Evolutionary conservation across 2,888 invertebrate species (phyloP), one percentile per base, ranked within the genome.

Genomic region (Lysandra coridon): DNA sequence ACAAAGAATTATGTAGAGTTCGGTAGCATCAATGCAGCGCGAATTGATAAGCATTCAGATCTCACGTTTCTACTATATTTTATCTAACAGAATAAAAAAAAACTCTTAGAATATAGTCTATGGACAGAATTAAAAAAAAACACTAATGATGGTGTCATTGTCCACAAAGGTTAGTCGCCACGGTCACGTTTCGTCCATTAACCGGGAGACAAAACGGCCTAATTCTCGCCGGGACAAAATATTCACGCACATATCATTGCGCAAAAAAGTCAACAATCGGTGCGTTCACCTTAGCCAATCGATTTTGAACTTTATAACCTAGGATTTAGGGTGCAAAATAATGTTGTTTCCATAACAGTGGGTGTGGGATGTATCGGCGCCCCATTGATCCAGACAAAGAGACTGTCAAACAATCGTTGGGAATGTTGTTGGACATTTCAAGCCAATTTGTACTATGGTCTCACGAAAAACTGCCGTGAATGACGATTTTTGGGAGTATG

Each of bases 241-340:
- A 92, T 93, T 88, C 94, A 94, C 94, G 94, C 90, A 92, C 84
- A 85, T 93, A 92, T 94, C 94, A 93, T 94, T 94, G 93, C 94
- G 94, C 94, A 94, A 94, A 94, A 92, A 92, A 92, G 83, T 83
- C 82, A 81, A 80, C 79, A 81, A 83, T 84, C 83, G 75, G 80
- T 82, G 49, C 30, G 73, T 75, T 77, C 74, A 77, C n/a, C 33
- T 30, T 12, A 33, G 5, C n/a, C 5, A 79, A n/a, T n/a, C 33
- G 7, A 83, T 80, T 81, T 79, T 82, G 60, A 44, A 80, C 81
- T 79, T 80, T 84, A 81, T 73, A 0, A 0, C 6, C 74, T 6
- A 2, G 0, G 0, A n/a, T 37, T 80, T 74, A 69, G 79, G 69
- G 0, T 7, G 23, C 30, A 73, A 44, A 77, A 30, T 60, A n/a